Evolutionary conservation across 92 coral and sea anemone species (phyloP), one percentile per base, ranked within the genome.

Genomic region (Porites cylindrica): DNA sequence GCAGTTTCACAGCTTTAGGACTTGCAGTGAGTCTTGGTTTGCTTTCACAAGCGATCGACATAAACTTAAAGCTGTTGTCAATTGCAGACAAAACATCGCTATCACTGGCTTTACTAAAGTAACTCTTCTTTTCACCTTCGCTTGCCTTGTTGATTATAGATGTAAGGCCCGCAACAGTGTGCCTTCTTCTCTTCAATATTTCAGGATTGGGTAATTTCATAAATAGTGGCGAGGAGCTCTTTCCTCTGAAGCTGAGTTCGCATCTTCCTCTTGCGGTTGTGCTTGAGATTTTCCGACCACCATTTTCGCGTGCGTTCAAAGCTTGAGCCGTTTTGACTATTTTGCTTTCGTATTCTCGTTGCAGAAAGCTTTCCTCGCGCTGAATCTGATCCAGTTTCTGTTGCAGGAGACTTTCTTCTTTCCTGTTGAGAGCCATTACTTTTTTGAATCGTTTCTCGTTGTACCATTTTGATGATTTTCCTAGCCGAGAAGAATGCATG

Each of bases 31-130:
- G 47, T 20, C 67, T 59, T 16, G 69, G 51, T 77, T 38, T 43
- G 13, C 17, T 58, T 13, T 54, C 67, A 7, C 58, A 77, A 23
- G 69, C 68, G 54, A 77, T 14, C 51, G 69, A 60, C 24, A 77
- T 58, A 77, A 77, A 77, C 81, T 60, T 77, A 29, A 77, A 77
- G 38, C 26, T 9, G 69, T 58, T 77, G 1, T 77, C 54, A 51
- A 77, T 60, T 12, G 17, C 81, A 10, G 18, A 77, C 18, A 77
- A 14, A n/a, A 77, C 24, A 14, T 77, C 81, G 1, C 16, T 56
- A 52, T 61, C 47, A 38, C 47, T 38, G 3, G 29, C 69, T 26
- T 77, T 19, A 38, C 6, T 4, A 38, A 3, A 38, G 47, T 38
- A 38, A 38, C 47, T 38, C 51, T 61, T 77, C 66, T 26, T 17